Conservation (phyloP, 2,888 invertebrate genomes). For the Hypolimnas misippus region DNA sequence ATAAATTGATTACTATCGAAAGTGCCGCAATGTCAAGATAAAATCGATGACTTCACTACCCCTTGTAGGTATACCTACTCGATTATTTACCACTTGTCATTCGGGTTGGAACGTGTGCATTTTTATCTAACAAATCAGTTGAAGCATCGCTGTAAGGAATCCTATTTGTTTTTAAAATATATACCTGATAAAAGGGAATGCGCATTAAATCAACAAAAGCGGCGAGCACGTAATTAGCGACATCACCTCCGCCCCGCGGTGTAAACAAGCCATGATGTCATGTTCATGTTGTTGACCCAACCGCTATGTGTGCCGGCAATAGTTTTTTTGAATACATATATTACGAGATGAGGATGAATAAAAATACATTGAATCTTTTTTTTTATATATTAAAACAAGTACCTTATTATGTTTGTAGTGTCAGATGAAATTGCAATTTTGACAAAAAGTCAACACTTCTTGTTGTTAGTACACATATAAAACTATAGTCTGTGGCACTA, state of each 20-base stretch:
- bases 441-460: not conserved
- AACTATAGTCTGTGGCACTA: not conserved
- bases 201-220: slow-evolving; percentile 60
- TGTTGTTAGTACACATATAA: not conserved
- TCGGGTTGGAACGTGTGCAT: not conserved
- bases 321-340: slow-evolving; percentile 25
- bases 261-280: slow-evolving; percentile 78
- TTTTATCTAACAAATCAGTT: not conserved
- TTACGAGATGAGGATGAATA: slow-evolving; percentile 27
- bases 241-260: slow-evolving; percentile 66
- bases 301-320: slow-evolving; percentile 42
- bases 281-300: slow-evolving; percentile 76
- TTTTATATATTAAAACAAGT: not conserved
- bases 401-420: not conserved
- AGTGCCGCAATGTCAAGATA: slow-evolving; percentile 18
- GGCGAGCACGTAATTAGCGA: slow-evolving; percentile 59
- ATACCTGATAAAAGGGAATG: slow-evolving; percentile 31
- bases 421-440: not conserved
- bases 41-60: slow-evolving; percentile 39
- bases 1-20: slow-evolving; percentile 1
- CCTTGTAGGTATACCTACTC: slow-evolving; percentile 13
- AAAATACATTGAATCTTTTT: slow-evolving; percentile 12
- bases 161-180: not conserved
- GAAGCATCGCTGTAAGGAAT: not conserved
- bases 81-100: not conserved